Evolutionary conservation across 2,797 vertebrate genomes (phyloP).

Genomic region (Epinephelus malabaricus): DNA sequence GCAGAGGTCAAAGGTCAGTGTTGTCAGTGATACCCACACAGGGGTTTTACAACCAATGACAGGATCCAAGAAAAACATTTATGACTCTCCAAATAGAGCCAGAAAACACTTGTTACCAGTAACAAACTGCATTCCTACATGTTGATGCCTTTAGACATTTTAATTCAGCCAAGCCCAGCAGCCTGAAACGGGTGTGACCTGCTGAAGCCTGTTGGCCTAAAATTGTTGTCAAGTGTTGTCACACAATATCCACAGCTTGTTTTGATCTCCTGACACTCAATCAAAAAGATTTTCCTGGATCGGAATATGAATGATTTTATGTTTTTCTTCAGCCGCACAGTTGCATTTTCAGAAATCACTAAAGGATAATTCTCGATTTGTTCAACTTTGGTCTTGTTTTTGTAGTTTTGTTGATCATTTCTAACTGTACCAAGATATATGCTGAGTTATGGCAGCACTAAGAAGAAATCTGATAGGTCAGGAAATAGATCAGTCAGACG

Average conservation of each 20-base stretch:
- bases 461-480: neutral
- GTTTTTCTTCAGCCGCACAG: neutral
- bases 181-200: neutral
- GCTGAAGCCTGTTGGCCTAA: neutral
- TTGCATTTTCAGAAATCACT: neutral
- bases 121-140: slow-evolving; percentile 13
- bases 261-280: too few species aligned
- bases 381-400: neutral
- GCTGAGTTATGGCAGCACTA: neutral
- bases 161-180: slow-evolving; percentile 1
- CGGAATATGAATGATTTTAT: too few species aligned
- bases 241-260: neutral
- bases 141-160: neutral
- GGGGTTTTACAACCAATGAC: too few species aligned
- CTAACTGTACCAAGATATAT: neutral
- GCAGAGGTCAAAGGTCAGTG: too few species aligned
- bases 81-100: neutral
- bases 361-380: neutral
- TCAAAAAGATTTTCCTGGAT: neutral
- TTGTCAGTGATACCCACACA: too few species aligned
- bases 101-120: neutral
- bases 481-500: neutral
- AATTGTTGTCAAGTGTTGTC: neutral
- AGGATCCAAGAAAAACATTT: too few species aligned
- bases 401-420: neutral